Evolutionary conservation across 2,797 vertebrate species (phyloP).

Genomic region (Phrynocephalus vlangalii): DNA sequence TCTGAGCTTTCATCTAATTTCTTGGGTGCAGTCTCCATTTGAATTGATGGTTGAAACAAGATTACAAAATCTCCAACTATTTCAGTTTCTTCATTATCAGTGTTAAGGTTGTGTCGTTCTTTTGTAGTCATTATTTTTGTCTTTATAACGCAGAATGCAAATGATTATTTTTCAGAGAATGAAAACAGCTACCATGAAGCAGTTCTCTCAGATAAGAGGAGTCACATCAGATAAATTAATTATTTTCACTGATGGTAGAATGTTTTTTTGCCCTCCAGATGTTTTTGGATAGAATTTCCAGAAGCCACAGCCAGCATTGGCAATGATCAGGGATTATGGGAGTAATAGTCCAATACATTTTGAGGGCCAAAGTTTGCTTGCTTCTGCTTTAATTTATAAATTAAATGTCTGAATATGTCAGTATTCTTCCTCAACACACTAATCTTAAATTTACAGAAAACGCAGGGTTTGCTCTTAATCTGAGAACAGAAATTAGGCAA

Average conservation of each 20-base stretch:
- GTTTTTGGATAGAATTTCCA: background rate
- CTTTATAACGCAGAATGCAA: background rate
- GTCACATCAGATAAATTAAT: background rate
- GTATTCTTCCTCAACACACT: background rate
- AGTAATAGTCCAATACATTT: background rate
- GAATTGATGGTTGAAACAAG: no score
- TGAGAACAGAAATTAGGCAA: background rate
- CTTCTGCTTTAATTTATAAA: background rate
- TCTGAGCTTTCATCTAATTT: no score
- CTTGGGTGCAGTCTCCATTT: no score
- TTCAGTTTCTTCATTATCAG: no score
- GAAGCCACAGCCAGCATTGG: background rate
- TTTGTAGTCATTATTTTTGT: background rate
- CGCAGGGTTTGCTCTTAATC: background rate
- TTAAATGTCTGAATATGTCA: background rate
- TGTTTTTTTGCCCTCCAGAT: background rate
- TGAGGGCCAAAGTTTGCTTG: background rate
- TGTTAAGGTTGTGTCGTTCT: no score
- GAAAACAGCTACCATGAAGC: background rate
- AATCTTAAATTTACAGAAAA: background rate
- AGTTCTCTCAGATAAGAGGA: background rate
- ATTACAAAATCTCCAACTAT: no score
- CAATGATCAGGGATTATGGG: background rate
- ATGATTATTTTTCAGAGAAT: slow-evolving; percentile 1
- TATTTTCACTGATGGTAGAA: background rate